These are phyloP conservation scores for Automeris io DNA, from an alignment of 2,888 invertebrate genomes.

Conservation along the genomic window DNA sequence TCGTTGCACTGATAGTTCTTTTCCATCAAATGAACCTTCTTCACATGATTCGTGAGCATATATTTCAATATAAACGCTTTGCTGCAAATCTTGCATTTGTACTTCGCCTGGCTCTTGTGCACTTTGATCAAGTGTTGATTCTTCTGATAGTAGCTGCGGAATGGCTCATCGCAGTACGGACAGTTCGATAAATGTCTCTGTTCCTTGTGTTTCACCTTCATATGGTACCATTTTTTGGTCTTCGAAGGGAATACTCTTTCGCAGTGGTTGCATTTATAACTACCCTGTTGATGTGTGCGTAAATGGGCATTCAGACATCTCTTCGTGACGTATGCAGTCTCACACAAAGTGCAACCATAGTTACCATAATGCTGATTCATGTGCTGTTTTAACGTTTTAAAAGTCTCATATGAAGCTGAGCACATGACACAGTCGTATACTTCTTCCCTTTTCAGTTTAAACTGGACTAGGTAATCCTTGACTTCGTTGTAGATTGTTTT, in stretches of 20 bases:
- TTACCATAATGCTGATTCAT: constrained; percentile 63
- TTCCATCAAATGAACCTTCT: constrained; percentile 67
- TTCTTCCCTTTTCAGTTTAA: constrained; percentile 53
- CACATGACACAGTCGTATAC: constrained; percentile 55
- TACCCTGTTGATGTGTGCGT: constrained; percentile 49
- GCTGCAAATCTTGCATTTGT: constrained; percentile 60
- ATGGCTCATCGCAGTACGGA: constrained; percentile 51
- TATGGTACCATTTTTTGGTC: constrained; percentile 54
- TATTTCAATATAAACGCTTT: constrained; percentile 52
- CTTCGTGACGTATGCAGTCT: constrained; percentile 48
- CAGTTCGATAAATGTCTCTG: constrained; percentile 55
- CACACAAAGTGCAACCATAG: constrained; percentile 46
- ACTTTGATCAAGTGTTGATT: constrained; percentile 61
- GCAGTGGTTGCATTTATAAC: constrained; percentile 56
- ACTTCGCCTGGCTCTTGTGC: constrained; percentile 56
- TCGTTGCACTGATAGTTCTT: constrained; percentile 64
- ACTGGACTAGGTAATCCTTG: constrained; percentile 56
- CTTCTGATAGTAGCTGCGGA: constrained; percentile 58
- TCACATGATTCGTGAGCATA: constrained; percentile 57
- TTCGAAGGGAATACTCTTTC: constrained; percentile 53
- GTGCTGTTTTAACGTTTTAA: constrained; percentile 63
- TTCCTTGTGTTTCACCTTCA: constrained; percentile 57
- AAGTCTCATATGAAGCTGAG: constrained; percentile 53
- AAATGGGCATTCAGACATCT: constrained; percentile 46
- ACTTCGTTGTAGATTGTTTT: constrained; percentile 44